Evolutionary conservation across 1,140 invertebrate genomes (phyloP).

Genomic region (Neotoxoptera formosana): DNA sequence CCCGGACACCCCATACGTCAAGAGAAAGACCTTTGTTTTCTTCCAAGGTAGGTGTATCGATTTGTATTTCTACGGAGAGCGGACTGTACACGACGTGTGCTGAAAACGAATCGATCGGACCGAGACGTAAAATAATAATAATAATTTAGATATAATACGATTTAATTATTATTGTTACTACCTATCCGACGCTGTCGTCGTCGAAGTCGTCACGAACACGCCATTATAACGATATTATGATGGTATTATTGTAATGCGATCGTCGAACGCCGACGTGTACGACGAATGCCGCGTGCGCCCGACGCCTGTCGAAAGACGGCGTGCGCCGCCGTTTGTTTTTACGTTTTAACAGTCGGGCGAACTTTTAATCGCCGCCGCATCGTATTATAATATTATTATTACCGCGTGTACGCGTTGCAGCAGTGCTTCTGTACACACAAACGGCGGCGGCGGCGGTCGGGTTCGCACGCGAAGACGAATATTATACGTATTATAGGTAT

Average conservation of each 20-base stretch:
- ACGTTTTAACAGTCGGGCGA: background rate
- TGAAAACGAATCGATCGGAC: background rate
- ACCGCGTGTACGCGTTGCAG: too few species aligned
- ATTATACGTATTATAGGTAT: background rate
- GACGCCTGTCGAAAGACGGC: background rate
- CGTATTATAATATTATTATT: background rate
- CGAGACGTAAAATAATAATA: background rate
- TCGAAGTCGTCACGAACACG: background rate
- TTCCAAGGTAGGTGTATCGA: slow-evolving; percentile 54
- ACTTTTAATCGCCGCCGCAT: background rate
- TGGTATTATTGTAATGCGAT: background rate
- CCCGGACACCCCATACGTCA: slow-evolving; percentile 51
- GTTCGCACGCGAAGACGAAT: background rate
- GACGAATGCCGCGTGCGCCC: background rate
- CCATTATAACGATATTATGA: background rate
- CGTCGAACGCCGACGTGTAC: background rate
- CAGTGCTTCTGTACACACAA: background rate
- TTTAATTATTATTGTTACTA: too few species aligned
- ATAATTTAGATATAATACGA: too few species aligned
- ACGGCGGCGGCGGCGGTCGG: background rate
- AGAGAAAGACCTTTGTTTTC: slow-evolving; percentile 56
- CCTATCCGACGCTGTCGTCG: too few species aligned
- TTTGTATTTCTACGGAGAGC: background rate
- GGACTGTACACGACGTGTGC: background rate
- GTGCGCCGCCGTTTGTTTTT: background rate